Evolutionary conservation across 1,140 invertebrate genomes (phyloP), one percentile per base, ranked within the genome.

Genomic region (Drosophila pseudoananassae): DNA sequence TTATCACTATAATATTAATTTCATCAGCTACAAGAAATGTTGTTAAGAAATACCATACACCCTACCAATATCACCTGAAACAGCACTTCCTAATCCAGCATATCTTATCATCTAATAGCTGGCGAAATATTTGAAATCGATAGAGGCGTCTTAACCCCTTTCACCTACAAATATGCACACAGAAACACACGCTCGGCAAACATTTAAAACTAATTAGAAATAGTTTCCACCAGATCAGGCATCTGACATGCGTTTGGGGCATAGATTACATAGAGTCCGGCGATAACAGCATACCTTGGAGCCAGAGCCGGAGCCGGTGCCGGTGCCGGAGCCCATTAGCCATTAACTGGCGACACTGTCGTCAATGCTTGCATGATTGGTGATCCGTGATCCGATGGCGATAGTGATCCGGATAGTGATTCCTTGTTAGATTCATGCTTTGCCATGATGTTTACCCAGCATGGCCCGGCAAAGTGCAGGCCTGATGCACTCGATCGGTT

Each of bases 321-420:
- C 25, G 5, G 25, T 27, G 69, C 7, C 7, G 5, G 15, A 17
- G 12, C 10, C 29, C 25, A 57, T 29, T 46, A 25, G 40, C 54
- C 53, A 71, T 69, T 71, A 71, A 53, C 52, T 47, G 47, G 70
- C 70, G 72, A 74, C 71, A 74, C 52, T 74, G 69, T 64, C 59
- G 72, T 58, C 60, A 75, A 75, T 75, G 40, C n/a, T 43, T 43
- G 40, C 14, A 17, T 56, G 52, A 64, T 50, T 23, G 53, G 46
- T 40, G 51, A 65, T 66, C 31, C 15, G 20, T 31, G 31, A 54
- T 69, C 38, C 25, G 46, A 31, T 23, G 20, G 29, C 10, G 64
- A 68, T 68, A 33, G 27, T 69, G 50, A 38, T 47, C 10, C 33
- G 4, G 29, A 69, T 27, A 27, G 25, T 27, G 25, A 27, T 47